Percentiles rank a stretch among this genome's conserved stretches.
phyloP scores from a whole-genome alignment of 2,113 vertebrate genomes.

The Malurus alboscapulatus region DNA sequence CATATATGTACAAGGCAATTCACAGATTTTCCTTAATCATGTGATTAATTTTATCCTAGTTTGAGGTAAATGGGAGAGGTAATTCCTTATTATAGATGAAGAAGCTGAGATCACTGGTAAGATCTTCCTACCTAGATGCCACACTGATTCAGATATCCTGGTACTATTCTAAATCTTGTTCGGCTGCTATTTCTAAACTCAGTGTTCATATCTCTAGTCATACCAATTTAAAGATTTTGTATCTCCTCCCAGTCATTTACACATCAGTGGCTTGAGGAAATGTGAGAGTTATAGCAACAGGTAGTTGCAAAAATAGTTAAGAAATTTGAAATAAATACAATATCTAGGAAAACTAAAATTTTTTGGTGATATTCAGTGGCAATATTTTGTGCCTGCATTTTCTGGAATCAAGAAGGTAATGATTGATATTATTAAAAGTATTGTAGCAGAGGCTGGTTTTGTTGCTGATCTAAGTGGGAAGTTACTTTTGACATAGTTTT shows the following conservation, averaged over 20 bases:
- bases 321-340: background rate
- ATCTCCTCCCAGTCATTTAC: background rate
- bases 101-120: background rate
- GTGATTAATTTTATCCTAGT: constrained; percentile 38
- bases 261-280: background rate
- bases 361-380: background rate
- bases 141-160: background rate
- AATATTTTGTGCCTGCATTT: background rate
- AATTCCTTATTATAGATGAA: background rate
- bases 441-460: background rate
- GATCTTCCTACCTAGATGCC: background rate
- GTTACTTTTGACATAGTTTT: background rate
- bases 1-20: background rate
- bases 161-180: background rate
- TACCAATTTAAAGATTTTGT: background rate
- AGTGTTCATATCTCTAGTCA: background rate
- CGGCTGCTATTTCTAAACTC: background rate
- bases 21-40: background rate
- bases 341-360: background rate
- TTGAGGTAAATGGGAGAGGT: constrained; percentile 9
- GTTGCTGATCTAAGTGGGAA: background rate
- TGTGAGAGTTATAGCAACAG: background rate
- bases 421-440: background rate
- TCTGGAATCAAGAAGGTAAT: background rate
- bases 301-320: background rate